Evolutionary conservation across 2,113 vertebrate genomes (phyloP), one percentile per base, ranked within the genome.

Genomic region (Bufo gargarizans): DNA sequence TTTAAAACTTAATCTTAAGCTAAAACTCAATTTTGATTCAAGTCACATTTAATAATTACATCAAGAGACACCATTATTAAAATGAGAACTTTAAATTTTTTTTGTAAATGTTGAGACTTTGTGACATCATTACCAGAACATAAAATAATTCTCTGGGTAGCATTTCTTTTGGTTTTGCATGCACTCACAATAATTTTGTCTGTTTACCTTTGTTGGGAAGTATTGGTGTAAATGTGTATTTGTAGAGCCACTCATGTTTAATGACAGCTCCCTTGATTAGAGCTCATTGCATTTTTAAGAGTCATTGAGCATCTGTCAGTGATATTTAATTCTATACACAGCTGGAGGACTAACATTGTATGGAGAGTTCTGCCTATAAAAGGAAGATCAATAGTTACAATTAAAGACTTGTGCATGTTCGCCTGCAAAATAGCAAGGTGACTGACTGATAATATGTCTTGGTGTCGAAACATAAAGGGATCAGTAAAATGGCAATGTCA

Each of bases 221-320:
- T 74, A 47, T 17, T 47, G 45, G 43, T 74, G 71, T 74, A 47
- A 47, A 47, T 74, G 6, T 47, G 22, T 45, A 45, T 47, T 49
- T 74, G 43, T 16, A 47, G 16, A 74, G 71, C 45, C 71, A 74
- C 45, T 74, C 71, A 49, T 74, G 71, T 49, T 74, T 74, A 74
- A 74, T 74, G 71, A 74, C 71, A 49, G 71, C 71, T 74, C 45
- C 14, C 45, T 74, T 74, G 71, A 74, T 74, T 74, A 74, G 71
- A 47, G n/a, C 71, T 74, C 45, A 47, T 74, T 74, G 71, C 71
- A 74, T 74, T 49, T 72, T 74, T 74, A 74, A 49, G 71, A 74
- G 71, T 49, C 71, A 74, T 74, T 74, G 71, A 74, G 71, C 71
- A 74, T 74, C 71, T 74, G 71, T 74, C 71, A 74, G 71, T 74